These are phyloP conservation scores for Beris morrisii DNA, from an alignment of 2,888 invertebrate species.

Conservation along the genomic window DNA sequence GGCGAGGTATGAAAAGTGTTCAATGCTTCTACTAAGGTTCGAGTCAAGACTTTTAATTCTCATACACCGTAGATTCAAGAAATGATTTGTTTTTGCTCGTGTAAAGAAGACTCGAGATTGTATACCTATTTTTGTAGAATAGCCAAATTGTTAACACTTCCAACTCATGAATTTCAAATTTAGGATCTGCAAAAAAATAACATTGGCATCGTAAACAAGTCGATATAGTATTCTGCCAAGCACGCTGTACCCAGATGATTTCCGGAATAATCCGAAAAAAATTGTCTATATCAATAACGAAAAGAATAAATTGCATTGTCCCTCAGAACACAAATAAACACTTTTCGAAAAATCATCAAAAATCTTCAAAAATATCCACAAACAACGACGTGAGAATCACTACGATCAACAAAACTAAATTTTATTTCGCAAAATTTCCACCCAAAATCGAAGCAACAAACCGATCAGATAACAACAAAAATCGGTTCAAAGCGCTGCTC, in stretches of 20 bases:
- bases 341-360: background rate
- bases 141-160: too few relatives aligned
- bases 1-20: too few relatives aligned
- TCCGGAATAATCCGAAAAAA: slow-evolving; percentile 6
- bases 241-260: slow-evolving; percentile 9
- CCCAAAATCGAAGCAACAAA: background rate
- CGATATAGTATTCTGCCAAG: background rate
- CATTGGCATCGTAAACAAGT: slow-evolving; percentile 2
- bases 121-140: too few relatives aligned
- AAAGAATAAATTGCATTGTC: slow-evolving; percentile 12
- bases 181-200: background rate
- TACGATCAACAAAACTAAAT: slow-evolving; percentile 12
- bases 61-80: too few relatives aligned
- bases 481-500: background rate
- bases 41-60: too few relatives aligned
- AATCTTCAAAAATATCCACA: too few relatives aligned
- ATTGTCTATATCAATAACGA: too few relatives aligned
- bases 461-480: too few relatives aligned
- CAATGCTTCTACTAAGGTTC: too few relatives aligned
- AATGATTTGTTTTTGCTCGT: too few relatives aligned
- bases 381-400: background rate
- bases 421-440: slow-evolving; percentile 19
- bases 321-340: slow-evolving; percentile 8
- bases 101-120: too few relatives aligned
- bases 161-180: slow-evolving; percentile 9